phyloP scores from a whole-genome alignment of 2,888 invertebrate genomes.

The Dioctria linearis region DNA sequence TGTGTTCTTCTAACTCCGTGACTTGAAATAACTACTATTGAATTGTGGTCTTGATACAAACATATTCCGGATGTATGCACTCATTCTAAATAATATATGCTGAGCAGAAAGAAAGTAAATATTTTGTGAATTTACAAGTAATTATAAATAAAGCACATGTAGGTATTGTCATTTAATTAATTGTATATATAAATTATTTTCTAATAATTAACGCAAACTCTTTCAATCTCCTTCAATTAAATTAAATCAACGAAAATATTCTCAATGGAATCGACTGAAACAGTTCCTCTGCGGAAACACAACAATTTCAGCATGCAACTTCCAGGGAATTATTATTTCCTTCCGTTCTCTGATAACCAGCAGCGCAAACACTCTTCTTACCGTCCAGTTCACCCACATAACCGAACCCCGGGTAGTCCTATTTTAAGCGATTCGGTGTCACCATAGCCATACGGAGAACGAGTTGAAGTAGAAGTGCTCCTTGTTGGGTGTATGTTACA shows the following conservation, averaged over 20 bases:
- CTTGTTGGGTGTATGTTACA: conserved; percentile 45
- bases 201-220: too few species aligned
- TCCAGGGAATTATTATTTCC: conserved; percentile 56
- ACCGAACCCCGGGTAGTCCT: neutral
- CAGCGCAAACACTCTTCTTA: conserved; percentile 1
- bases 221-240: neutral
- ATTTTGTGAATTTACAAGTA: too few species aligned
- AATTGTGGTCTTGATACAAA: too few species aligned
- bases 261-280: conserved; percentile 27
- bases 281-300: conserved; percentile 50
- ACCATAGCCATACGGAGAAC: neutral
- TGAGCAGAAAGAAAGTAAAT: too few species aligned
- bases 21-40: too few species aligned
- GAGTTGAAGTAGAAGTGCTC: neutral
- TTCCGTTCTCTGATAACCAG: conserved; percentile 52
- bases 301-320: conserved; percentile 55
- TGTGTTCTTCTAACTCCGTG: too few species aligned
- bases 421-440: neutral
- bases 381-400: neutral
- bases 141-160: too few species aligned
- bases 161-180: too few species aligned
- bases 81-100: too few species aligned
- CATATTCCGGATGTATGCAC: too few species aligned
- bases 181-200: too few species aligned
- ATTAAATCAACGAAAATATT: conserved; percentile 36